Evolutionary conservation across 2,888 invertebrate genomes (phyloP).

Genomic region (Acheta domesticus): DNA sequence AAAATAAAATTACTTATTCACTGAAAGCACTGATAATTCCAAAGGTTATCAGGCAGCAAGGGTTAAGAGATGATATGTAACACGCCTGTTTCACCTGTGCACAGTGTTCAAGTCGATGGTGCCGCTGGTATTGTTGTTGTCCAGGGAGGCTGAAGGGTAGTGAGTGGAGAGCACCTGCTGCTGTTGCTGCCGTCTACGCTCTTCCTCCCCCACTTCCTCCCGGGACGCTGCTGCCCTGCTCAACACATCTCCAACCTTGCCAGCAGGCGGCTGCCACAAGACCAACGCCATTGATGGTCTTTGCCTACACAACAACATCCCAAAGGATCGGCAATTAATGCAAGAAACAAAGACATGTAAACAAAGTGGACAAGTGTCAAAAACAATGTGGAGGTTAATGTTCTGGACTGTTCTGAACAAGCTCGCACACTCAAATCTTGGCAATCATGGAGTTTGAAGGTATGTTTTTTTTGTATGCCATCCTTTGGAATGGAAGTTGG

Average conservation of each 20-base stretch:
- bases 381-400: too few species aligned
- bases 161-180: background rate
- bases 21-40: too few species aligned
- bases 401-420: background rate
- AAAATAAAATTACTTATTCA: too few species aligned
- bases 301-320: slow-evolving; percentile 26
- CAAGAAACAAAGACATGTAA: too few species aligned
- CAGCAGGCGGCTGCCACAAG: slow-evolving; percentile 70
- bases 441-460: background rate
- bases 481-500: too few species aligned
- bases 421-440: background rate
- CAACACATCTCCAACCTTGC: slow-evolving; percentile 28
- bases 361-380: too few species aligned
- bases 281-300: slow-evolving; percentile 73
- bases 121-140: slow-evolving; percentile 32
- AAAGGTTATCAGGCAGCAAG: too few species aligned
- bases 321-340: background rate
- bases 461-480: background rate
- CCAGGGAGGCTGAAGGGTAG: background rate
- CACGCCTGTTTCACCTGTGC: background rate
- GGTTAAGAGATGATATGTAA: too few species aligned
- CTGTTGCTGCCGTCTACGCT: slow-evolving; percentile 20
- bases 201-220: slow-evolving; percentile 20
- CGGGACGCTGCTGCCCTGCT: background rate
- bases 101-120: slow-evolving; percentile 31